phyloP scores from a whole-genome alignment of 1,140 invertebrate species.

The Doryteuthis pealeii region DNA sequence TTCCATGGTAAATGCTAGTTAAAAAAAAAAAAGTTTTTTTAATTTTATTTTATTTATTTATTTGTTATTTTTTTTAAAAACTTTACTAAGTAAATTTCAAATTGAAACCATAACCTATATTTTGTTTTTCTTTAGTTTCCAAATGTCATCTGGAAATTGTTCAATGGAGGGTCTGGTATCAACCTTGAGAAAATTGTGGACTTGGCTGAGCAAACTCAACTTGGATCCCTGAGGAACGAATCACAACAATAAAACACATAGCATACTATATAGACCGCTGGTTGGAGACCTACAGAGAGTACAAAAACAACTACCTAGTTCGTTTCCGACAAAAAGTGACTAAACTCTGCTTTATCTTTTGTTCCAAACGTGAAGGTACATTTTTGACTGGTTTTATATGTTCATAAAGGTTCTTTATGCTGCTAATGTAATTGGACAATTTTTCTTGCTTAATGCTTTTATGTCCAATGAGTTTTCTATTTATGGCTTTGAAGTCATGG shows the following conservation, averaged over 20 bases:
- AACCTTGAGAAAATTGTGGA: constrained; percentile 64
- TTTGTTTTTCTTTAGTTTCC: constrained; percentile 78
- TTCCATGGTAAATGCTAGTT: no score
- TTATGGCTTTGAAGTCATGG: constrained; percentile 58
- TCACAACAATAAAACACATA: constrained; percentile 44
- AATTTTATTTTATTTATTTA: no score
- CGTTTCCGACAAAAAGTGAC: constrained; percentile 41
- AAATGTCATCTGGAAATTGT: constrained; percentile 51
- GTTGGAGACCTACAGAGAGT: constrained; percentile 46
- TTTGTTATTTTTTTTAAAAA: no score
- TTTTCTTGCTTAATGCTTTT: constrained; percentile 62
- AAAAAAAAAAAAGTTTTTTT: no score
- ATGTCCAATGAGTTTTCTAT: constrained; percentile 58
- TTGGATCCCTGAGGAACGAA: constrained; percentile 43
- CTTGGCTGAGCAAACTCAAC: constrained; percentile 66
- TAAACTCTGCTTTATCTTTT: constrained; percentile 42
- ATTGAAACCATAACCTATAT: no score
- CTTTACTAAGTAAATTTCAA: no score
- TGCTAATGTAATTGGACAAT: constrained; percentile 49
- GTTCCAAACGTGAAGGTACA: constrained; percentile 52
- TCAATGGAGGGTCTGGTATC: constrained; percentile 45
- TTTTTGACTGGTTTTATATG: constrained; percentile 50
- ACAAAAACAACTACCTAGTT: constrained; percentile 44
- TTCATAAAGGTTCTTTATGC: constrained; percentile 53
- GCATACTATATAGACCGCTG: constrained; percentile 50